Evolutionary conservation across 2,113 vertebrate genomes (phyloP).

Genomic region (Fukomys damarensis): DNA sequence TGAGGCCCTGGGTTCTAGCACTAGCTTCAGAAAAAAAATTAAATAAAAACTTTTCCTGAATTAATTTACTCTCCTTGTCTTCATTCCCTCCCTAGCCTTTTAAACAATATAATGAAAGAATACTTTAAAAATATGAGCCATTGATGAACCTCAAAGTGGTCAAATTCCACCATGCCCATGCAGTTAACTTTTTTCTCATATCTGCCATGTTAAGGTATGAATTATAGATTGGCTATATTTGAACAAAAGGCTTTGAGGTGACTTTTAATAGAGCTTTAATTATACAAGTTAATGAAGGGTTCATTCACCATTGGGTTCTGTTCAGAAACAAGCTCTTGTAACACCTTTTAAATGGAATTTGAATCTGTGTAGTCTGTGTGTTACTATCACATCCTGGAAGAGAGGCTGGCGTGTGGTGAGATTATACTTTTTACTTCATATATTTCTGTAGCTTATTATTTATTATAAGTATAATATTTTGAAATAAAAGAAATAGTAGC

Average conservation of each 20-base stretch:
- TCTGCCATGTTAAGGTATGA: constrained; percentile 9
- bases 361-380: neutral
- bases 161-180: neutral
- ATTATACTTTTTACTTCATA: neutral
- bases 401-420: neutral
- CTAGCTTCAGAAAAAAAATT: neutral
- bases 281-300: neutral
- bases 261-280: constrained; percentile 34
- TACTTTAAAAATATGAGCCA: neutral
- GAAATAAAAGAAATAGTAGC: neutral
- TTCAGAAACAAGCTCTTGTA: neutral
- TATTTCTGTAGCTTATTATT: neutral
- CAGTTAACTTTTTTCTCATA: neutral
- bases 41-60: neutral
- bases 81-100: neutral
- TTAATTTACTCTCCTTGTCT: constrained; percentile 23
- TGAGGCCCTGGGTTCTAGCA: neutral
- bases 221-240: constrained; percentile 11
- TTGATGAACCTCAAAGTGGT: neutral
- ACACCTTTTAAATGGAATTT: constrained; percentile 8
- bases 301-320: neutral
- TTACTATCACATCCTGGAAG: neutral
- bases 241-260: neutral
- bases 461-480: neutral
- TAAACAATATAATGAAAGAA: neutral